A percentile compares a stretch with the other conserved stretches of the same genome.
These are phyloP conservation scores for Megathymus violae DNA, from an alignment of 1,140 invertebrate genomes.

Conservation along the genomic window DNA sequence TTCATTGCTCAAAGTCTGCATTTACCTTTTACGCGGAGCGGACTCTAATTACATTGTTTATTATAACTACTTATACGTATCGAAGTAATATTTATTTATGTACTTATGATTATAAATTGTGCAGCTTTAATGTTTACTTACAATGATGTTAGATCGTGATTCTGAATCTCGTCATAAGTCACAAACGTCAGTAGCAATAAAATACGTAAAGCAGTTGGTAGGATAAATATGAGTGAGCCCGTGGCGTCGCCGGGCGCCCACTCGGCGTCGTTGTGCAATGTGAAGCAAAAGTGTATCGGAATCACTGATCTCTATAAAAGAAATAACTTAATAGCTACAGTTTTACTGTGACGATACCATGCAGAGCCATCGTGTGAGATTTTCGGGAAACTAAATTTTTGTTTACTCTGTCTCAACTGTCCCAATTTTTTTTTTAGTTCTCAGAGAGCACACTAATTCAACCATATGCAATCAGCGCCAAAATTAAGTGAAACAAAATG, in stretches of 20 bases:
- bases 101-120: constrained; percentile 79
- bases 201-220: constrained; percentile 70
- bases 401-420: too few species aligned
- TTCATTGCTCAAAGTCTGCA: constrained; percentile 78
- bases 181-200: constrained; percentile 82
- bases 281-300: constrained; percentile 39
- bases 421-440: background rate
- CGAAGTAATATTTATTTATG: constrained; percentile 81
- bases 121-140: constrained; percentile 83
- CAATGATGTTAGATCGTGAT: constrained; percentile 82
- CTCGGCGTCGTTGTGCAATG: constrained; percentile 66
- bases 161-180: constrained; percentile 83
- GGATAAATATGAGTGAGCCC: constrained; percentile 52
- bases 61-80: constrained; percentile 69
- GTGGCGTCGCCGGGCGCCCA: constrained; percentile 50
- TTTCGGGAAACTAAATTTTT: background rate
- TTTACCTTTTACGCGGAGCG: constrained; percentile 58
- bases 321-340: background rate
- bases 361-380: background rate
- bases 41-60: constrained; percentile 73
- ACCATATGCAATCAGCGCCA: background rate
- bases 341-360: background rate
- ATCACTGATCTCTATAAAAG: background rate
- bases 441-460: background rate
- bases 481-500: background rate